Base-by-base conservation (phyloP, 2,888 invertebrate species). In the Rugalucina vietnamica region DNA sequence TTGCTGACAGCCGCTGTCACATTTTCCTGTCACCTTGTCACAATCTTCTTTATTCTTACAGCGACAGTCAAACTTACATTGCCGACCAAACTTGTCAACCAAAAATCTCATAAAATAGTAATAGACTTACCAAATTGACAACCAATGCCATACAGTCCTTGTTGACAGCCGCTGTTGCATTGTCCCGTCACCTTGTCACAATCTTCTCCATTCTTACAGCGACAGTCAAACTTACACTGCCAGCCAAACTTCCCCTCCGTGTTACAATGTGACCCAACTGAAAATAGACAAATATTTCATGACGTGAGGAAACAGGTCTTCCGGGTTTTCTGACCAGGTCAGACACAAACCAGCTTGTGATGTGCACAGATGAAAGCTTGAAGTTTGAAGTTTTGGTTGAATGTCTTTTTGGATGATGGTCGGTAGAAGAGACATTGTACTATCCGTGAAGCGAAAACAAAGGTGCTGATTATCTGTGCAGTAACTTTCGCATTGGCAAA, bases 51-150 rank as follows among this genome's bases (percentile, higher is more conserved):
- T 82, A 65, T n/a, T 76, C 24, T 54, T 39, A 84, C 87, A 87
- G 65, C 82, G 82, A 65, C 87, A 87, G 0, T 69, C 72, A 78
- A 87, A 87, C 18, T 83, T 54, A 72, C 87, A 65, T 21, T 65
- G 27, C 87, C 87, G 85, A 4, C 87, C 87, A 84, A 85, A 87
- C 70, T 84, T 87, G n/a, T n/a, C n/a, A n/a, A n/a, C n/a, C n/a
- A n/a, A n/a, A n/a, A n/a, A n/a, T n/a, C n/a, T n/a, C n/a, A n/a
- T n/a, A n/a, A n/a, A n/a, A n/a, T n/a, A n/a, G n/a, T n/a, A n/a
- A n/a, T n/a, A n/a, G n/a, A 91, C 60, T 87, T 84, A 76, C 92
- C 89, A 82, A 89, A 92, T 43, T 79, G 76, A 77, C 92, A 92
- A 60, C 91, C 88, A 8, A 43, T 77, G 24, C 91, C 92, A 86